Conservation (phyloP, 92 coral and sea anemone genomes). For the Phenganax marumi region DNA sequence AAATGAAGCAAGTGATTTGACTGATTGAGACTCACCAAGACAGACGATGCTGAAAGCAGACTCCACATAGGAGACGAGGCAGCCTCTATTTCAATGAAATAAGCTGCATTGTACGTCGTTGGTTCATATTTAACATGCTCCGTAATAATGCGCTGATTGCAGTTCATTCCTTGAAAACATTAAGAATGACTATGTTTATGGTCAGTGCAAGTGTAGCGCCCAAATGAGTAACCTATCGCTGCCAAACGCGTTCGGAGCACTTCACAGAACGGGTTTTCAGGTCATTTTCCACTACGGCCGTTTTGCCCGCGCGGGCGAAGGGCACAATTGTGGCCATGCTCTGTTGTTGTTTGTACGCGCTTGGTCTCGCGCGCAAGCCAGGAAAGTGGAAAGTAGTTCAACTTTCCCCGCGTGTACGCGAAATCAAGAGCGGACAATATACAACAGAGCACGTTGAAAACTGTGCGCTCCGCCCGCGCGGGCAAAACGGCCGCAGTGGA, state of each 20-base stretch:
- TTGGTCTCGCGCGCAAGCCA: too few relatives aligned
- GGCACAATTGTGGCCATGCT: too few relatives aligned
- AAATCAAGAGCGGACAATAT: too few relatives aligned
- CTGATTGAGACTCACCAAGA: conserved; percentile 58
- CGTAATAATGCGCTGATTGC: conserved; percentile 69
- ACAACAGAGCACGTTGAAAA: too few relatives aligned
- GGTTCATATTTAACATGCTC: conserved; percentile 91
- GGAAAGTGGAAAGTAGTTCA: too few relatives aligned
- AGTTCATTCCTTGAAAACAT: conserved; percentile 75
- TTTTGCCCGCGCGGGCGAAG: too few relatives aligned
- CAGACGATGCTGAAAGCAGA: conserved; percentile 75
- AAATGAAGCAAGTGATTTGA: not conserved
- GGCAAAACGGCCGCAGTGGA: too few relatives aligned
- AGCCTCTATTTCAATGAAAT: conserved; percentile 94
- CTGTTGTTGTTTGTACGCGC: too few relatives aligned
- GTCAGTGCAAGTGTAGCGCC: not conserved
- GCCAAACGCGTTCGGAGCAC: not conserved
- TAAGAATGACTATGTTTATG: not conserved
- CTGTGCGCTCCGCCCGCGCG: too few relatives aligned
- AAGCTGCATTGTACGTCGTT: conserved; percentile 77
- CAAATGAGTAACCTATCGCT: not conserved
- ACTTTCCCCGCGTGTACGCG: too few relatives aligned
- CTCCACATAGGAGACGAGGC: conserved; percentile 98
- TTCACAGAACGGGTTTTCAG: too few relatives aligned
- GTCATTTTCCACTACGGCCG: too few relatives aligned